Evolutionary conservation across 2,797 vertebrate genomes (phyloP).

Genomic region (Graptemys geographica): DNA sequence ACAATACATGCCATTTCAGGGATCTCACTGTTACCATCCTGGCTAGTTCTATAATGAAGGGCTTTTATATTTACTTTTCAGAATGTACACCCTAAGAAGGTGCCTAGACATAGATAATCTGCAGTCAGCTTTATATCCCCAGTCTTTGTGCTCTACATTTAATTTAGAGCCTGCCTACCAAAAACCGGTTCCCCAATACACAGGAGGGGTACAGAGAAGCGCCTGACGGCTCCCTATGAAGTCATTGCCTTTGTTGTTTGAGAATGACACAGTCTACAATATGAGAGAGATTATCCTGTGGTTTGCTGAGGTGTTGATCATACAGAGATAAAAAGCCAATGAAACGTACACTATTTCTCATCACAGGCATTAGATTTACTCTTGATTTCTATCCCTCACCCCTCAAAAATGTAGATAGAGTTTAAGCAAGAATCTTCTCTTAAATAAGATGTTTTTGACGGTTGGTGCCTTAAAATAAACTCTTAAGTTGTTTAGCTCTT

Average conservation of each 20-base stretch:
- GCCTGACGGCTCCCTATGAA: slow-evolving; percentile 78
- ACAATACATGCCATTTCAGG: background rate
- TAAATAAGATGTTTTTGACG: background rate
- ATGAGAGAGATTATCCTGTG: slow-evolving; percentile 66
- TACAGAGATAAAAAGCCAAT: slow-evolving; percentile 50
- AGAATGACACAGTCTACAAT: slow-evolving; percentile 77
- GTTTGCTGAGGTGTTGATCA: slow-evolving; percentile 71
- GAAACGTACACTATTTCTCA: slow-evolving; percentile 69
- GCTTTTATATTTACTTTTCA: slow-evolving; percentile 2
- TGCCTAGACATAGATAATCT: slow-evolving; percentile 54
- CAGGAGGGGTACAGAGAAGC: slow-evolving; percentile 62
- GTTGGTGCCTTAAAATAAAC: background rate
- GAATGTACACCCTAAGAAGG: slow-evolving; percentile 48
- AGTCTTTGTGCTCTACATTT: slow-evolving; percentile 71
- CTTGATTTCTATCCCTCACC: background rate
- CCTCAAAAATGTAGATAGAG: background rate
- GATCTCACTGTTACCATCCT: slow-evolving; percentile 20
- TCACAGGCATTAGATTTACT: slow-evolving; percentile 9
- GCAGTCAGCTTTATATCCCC: slow-evolving; percentile 24
- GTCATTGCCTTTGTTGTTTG: slow-evolving; percentile 81
- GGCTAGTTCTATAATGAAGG: slow-evolving; percentile 55
- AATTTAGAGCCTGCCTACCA: slow-evolving; percentile 76
- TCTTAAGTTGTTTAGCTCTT: background rate
- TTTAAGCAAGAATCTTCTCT: background rate
- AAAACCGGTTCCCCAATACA: slow-evolving; percentile 81